Base-by-base conservation (phyloP, 2,797 vertebrate genomes). In the Bradypodion ventrale region DNA sequence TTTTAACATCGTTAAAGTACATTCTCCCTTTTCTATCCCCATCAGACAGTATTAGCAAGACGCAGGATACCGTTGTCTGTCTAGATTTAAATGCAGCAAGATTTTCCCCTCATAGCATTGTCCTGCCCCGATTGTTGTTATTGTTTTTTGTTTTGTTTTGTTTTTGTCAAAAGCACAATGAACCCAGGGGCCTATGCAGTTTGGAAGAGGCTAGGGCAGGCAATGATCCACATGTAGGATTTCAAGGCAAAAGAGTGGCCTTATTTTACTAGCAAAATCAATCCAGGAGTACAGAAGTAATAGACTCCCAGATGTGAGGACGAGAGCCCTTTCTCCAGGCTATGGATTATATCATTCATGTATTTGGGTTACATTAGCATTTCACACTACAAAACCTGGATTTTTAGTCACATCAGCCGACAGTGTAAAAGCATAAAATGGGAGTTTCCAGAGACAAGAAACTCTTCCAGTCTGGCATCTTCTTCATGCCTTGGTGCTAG, bases 361-460 rank as follows among this genome's bases (percentile, higher is more conserved):
- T 92, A 92, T 94, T 93, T 94, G 93, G 92, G 93, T 94, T 93
- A 92, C 89, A 93, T 94, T 94, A 94, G 90, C 93, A 93, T 94
- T 93, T 93, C 88, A 73, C 80, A 78, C 83, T 87, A 29, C 21
- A 87, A 80, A 89, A 88, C 1, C 78, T 92, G 84, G 83, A 90
- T 90, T 92, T 56, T 49, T 86, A 91, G 78, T 80, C 83, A 80
- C 89, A 86, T 92, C 91, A 92, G 93, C 80, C 73, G 87, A 27
- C 62, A 74, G 59, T 56, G 56, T 74, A 86, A 82, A 37, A 77
- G 37, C 65, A 78, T 78, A 84, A 72, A 56, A 89, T 85, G 89
- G 91, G 83, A 23, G 68, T 85, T 84, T 91, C 80, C 86, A 88
- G 78, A 49, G 81, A 81, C 21, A 87, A 29, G 89, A 92, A 82